Conservation (phyloP, 2,797 vertebrate species). For the Apodemus agrarius region DNA sequence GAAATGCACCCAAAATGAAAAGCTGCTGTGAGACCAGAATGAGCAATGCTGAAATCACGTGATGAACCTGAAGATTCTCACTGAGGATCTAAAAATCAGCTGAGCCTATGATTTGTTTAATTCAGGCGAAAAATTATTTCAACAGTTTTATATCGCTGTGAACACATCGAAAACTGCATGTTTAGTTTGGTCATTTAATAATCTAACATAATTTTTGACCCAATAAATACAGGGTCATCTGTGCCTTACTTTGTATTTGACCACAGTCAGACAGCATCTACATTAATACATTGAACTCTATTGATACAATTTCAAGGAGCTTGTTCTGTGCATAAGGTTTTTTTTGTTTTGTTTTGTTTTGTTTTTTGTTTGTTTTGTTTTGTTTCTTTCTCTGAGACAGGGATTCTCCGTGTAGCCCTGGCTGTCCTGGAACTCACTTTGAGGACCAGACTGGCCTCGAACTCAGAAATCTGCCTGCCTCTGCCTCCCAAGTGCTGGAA, state of each 20-base stretch:
- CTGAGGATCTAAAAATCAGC: not conserved
- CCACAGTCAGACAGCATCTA: not conserved
- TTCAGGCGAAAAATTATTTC: constrained; percentile 1
- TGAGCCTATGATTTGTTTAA: not conserved
- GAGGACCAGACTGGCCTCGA: no score
- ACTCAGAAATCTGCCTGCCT: no score
- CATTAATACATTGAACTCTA: constrained; percentile 2
- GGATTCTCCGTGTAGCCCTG: no score
- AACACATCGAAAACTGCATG: not conserved
- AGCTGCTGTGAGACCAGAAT: constrained; percentile 11
- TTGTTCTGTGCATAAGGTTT: not conserved
- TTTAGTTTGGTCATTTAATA: not conserved
- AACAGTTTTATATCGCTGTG: not conserved
- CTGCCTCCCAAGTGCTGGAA: no score
- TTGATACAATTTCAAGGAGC: not conserved
- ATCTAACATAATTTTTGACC: constrained; percentile 1
- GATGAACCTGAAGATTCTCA: not conserved
- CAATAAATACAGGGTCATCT: constrained; percentile 18
- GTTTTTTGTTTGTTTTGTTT: no score
- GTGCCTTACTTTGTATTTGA: not conserved
- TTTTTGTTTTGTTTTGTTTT: no score
- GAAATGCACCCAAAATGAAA: constrained; percentile 32
- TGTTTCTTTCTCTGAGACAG: no score
- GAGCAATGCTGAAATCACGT: not conserved
- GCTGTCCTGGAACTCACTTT: no score